Conservation (phyloP, 2,888 invertebrate genomes). For the Epirrita christyi region DNA sequence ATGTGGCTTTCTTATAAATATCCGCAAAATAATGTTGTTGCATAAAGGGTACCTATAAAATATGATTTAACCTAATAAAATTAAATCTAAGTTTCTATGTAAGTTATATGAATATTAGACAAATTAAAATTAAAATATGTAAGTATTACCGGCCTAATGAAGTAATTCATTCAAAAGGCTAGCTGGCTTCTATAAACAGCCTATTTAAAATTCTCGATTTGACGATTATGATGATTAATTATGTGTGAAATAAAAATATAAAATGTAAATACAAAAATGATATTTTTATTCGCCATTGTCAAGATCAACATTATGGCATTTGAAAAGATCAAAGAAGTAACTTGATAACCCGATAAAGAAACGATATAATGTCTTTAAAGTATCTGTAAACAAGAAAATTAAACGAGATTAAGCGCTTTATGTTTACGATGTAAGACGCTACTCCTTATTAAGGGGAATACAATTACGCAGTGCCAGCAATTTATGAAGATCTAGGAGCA, state of each 20-base stretch:
- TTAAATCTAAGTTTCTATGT: no score
- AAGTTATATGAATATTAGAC: no score
- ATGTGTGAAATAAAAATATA: background rate
- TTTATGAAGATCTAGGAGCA: conserved; percentile 63
- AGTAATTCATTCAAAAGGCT: no score
- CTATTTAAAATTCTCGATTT: no score
- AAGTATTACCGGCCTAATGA: no score
- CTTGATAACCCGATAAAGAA: conserved; percentile 14
- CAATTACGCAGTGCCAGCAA: conserved; percentile 75
- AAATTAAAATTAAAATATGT: no score
- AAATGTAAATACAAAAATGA: background rate
- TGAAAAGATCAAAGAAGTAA: conserved; percentile 11
- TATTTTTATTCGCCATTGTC: background rate
- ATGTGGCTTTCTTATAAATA: no score
- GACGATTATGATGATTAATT: no score
- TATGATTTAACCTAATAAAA: no score
- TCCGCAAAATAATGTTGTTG: no score
- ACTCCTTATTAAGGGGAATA: conserved; percentile 71
- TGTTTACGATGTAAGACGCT: conserved; percentile 71
- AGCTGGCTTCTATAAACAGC: no score
- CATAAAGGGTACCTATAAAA: no score
- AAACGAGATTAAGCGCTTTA: conserved; percentile 68
- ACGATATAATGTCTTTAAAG: conserved; percentile 27
- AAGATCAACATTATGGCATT: background rate
- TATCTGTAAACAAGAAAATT: conserved; percentile 69